Evolutionary conservation across 2,888 invertebrate species (phyloP).

Genomic region (Cheilosia impressa): DNA sequence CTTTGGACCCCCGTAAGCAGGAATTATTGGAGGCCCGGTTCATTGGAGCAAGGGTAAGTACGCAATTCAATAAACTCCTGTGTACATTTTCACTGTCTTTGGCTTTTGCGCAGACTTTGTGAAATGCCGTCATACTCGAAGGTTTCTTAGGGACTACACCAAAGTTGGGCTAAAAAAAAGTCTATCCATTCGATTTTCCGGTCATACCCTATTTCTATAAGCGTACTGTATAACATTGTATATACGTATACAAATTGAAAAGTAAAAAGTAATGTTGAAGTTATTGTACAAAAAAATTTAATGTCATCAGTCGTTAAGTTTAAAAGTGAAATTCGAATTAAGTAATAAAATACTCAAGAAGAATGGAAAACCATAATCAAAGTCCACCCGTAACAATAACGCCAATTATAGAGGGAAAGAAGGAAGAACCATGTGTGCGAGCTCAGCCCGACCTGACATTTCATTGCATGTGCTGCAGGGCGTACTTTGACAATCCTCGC

Average conservation of each 20-base stretch:
- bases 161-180: slow-evolving; percentile 41
- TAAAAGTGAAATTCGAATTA: slow-evolving; percentile 51
- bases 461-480: slow-evolving; percentile 83
- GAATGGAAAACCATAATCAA: slow-evolving; percentile 66
- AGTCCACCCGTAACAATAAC: slow-evolving; percentile 82
- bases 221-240: slow-evolving; percentile 9
- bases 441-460: slow-evolving; percentile 82
- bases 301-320: slow-evolving; percentile 56
- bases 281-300: slow-evolving; percentile 40
- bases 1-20: slow-evolving; percentile 99
- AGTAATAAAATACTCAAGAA: slow-evolving; percentile 26
- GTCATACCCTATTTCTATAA: slow-evolving; percentile 36
- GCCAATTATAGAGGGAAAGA: slow-evolving; percentile 79
- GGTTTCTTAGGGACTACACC: slow-evolving; percentile 65
- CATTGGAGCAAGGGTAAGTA: slow-evolving; percentile 96
- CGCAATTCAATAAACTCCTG: slow-evolving; percentile 21
- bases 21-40: slow-evolving; percentile 99
- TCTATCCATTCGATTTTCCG: slow-evolving; percentile 45
- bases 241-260: slow-evolving; percentile 42
- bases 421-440: slow-evolving; percentile 75
- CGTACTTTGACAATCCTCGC: slow-evolving; percentile 81
- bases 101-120: slow-evolving; percentile 74
- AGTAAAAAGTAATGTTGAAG: slow-evolving; percentile 54
- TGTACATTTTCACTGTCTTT: slow-evolving; percentile 71
- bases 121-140: slow-evolving; percentile 65